Base-by-base conservation (phyloP, 1,140 invertebrate genomes). In the Macrocentrus cingulum region DNA sequence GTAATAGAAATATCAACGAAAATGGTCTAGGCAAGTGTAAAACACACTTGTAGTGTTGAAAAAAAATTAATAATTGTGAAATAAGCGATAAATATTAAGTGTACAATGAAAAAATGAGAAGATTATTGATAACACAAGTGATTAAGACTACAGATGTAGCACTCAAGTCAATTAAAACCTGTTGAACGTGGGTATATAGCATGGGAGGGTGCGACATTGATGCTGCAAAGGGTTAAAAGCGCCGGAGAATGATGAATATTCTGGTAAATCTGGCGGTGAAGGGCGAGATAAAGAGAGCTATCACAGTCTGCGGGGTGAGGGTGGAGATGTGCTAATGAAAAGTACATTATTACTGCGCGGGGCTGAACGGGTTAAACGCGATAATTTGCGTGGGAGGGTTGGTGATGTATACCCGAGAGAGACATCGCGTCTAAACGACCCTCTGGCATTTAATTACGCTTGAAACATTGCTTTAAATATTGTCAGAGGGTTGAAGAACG, bases 401-500 rank as follows among this genome's bases (percentile, higher is more conserved):
- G 16, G 34, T 8, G 23, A 9, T 29, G 2, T 29, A 25, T 32
- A 42, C 6, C 15, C 20, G 34, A 19, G 18, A 46, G 19, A 49
- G 19, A 46, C 7, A 25, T 36, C 36, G 23, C 41, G 23, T n/a
- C 56, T 41, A 19, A 19, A 13, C 13, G 15, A 60, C 59, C 62
- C 59, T 64, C 56, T 59, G 51, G 51, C 56, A 61, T 64, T 64
- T 64, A 64, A 64, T 64, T 64, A 64, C 51, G 39, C 58, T 61
- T 64, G 59, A 64, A 64, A 64, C 62, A 64, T 64, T n/a, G 55
- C 59, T 59, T 64, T 64, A 64, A 64, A 64, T 64, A 64, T 64
- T 59, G 56, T 62, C 56, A 36, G 46, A 62, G 56, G 56, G 56
- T 42, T n/a, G n/a, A n/a, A n/a, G 61, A 48, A 56, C 45, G 32